phyloP scores from a whole-genome alignment of 2,797 vertebrate genomes.

The Anniella stebbinsi region DNA sequence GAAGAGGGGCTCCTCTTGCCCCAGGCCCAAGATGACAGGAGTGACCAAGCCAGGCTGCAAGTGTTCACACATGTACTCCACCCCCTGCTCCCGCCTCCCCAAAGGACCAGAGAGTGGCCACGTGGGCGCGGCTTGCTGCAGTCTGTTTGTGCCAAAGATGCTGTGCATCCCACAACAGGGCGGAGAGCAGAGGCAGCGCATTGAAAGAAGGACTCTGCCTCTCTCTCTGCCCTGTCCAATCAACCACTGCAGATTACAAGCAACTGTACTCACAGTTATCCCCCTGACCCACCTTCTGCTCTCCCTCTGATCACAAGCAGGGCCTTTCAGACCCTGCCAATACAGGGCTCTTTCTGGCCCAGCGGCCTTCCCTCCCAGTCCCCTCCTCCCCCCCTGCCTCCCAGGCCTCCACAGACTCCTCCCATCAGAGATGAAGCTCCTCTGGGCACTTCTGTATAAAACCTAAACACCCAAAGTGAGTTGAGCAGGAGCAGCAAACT shows the following conservation, averaged over 20 bases:
- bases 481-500: background rate
- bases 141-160: background rate
- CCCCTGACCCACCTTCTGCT: background rate
- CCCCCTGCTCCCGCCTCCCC: slow-evolving; percentile 43
- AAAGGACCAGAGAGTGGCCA: slow-evolving; percentile 24
- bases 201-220: no score
- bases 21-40: background rate
- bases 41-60: slow-evolving; percentile 35
- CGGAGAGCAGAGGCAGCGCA: background rate
- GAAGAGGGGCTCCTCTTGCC: no score
- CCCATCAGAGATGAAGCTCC: background rate
- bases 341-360: no score
- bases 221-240: background rate
- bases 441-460: background rate
- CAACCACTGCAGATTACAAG: no score
- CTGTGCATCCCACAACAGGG: slow-evolving; percentile 10
- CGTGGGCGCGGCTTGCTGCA: slow-evolving; percentile 32
- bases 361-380: background rate
- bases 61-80: slow-evolving; percentile 51
- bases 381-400: background rate
- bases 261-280: background rate
- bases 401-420: background rate
- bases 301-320: no score
- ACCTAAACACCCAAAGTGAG: no score
- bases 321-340: no score